Evolutionary conservation across 2,113 vertebrate genomes (phyloP).

Genomic region (Phrynocephalus versicolor): DNA sequence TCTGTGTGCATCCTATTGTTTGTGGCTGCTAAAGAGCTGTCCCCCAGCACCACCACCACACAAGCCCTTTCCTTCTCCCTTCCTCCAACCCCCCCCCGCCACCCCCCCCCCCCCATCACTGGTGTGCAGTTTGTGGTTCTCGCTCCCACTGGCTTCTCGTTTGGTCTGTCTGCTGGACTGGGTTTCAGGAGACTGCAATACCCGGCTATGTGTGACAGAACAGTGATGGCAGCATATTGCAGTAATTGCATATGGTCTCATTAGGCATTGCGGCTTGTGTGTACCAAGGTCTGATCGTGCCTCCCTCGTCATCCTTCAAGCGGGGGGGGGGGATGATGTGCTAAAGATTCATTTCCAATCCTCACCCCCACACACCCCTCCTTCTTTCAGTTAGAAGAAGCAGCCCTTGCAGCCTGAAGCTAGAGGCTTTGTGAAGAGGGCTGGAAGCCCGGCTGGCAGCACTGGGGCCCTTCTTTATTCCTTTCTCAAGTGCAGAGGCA

Average conservation of each 20-base stretch:
- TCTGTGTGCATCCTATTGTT: constrained; percentile 6
- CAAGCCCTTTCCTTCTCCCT: neutral
- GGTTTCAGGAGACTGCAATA: constrained; percentile 7
- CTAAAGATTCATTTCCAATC: constrained; percentile 38
- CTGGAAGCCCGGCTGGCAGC: constrained; percentile 11
- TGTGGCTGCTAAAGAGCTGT: neutral
- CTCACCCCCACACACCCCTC: neutral
- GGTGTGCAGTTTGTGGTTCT: neutral
- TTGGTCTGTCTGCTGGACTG: constrained; percentile 13
- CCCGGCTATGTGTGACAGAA: constrained; percentile 23
- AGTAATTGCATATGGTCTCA: constrained; percentile 34
- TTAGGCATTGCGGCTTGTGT: constrained; percentile 24
- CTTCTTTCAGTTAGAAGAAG: constrained; percentile 33
- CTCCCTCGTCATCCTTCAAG: constrained; percentile 22
- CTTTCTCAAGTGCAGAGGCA: constrained; percentile 19
- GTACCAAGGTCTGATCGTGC: constrained; percentile 18
- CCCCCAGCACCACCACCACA: neutral
- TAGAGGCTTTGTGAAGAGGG: constrained; percentile 31
- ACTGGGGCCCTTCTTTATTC: constrained; percentile 18
- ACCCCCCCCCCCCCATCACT: neutral
- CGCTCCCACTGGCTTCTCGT: neutral
- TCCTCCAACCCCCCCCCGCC: neutral
- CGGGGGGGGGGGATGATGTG: constrained; percentile 24
- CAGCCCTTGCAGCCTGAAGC: constrained; percentile 27
- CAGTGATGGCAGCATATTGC: constrained; percentile 17